Evolutionary conservation across 2,888 invertebrate species (phyloP).

Genomic region (Synergus laeviventris): DNA sequence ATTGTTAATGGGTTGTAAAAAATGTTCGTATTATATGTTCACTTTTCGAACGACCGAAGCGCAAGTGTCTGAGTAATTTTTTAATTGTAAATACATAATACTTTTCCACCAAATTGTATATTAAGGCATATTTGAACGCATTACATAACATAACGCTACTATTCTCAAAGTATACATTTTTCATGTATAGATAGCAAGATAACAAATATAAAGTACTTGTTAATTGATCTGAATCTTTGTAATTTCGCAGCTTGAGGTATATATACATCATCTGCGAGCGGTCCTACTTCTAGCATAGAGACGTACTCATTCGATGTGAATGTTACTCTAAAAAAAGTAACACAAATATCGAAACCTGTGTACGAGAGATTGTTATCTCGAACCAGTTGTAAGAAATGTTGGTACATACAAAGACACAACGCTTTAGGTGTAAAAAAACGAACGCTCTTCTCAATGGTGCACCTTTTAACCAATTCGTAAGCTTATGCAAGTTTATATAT

Average conservation of each 20-base stretch:
- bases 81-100: slow-evolving; percentile 27
- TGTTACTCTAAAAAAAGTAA: slow-evolving; percentile 5
- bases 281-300: slow-evolving; percentile 1
- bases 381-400: neutral
- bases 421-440: neutral
- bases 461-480: slow-evolving; percentile 11
- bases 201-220: neutral
- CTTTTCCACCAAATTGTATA: slow-evolving; percentile 30
- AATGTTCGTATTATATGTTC: neutral
- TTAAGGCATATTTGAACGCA: slow-evolving; percentile 2
- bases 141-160: neutral
- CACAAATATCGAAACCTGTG: neutral
- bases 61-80: slow-evolving; percentile 19
- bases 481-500: slow-evolving; percentile 12
- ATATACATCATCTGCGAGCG: slow-evolving; percentile 10
- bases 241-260: slow-evolving; percentile 16
- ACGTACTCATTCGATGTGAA: slow-evolving; percentile 16
- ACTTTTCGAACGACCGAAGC: slow-evolving; percentile 9
- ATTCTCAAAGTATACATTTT: slow-evolving; percentile 3
- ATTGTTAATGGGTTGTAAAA: neutral
- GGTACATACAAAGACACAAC: neutral
- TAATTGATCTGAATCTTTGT: slow-evolving; percentile 25
- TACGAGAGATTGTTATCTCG: neutral
- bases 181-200: slow-evolving; percentile 18
- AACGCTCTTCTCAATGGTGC: slow-evolving; percentile 12